A percentile compares a stretch with the other conserved stretches of the same genome.
phyloP scores from a whole-genome alignment of 2,113 vertebrate species.

The Pholis gunnellus region DNA sequence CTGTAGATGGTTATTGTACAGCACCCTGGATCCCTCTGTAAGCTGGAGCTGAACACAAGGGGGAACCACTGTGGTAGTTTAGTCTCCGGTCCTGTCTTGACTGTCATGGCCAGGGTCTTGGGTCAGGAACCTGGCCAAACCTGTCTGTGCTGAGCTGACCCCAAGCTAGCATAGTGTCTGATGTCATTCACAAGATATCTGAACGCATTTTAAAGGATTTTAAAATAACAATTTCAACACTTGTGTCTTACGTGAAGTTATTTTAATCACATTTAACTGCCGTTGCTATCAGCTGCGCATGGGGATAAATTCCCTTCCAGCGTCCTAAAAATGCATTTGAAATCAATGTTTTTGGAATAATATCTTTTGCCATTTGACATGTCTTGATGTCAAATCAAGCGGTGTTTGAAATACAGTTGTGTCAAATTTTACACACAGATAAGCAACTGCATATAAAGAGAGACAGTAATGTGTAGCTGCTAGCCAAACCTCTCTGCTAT shows the following conservation, averaged over 20 bases:
- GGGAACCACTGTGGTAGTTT: background rate
- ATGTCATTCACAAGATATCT: background rate
- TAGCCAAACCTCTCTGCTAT: background rate
- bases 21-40: no score
- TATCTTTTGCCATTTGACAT: background rate
- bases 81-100: background rate
- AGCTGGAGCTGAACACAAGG: background rate
- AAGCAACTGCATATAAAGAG: background rate
- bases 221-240: background rate
- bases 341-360: background rate
- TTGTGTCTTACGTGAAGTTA: no score
- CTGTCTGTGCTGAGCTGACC: background rate
- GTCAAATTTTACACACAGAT: background rate
- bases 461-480: background rate
- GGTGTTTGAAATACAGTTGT: background rate
- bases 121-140: no score
- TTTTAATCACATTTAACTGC: background rate
- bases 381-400: no score
- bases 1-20: background rate
- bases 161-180: background rate
- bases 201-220: background rate
- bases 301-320: background rate
- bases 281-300: background rate
- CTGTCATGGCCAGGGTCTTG: constrained; percentile 25
- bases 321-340: background rate